These are phyloP conservation scores for Xiphophorus maculatus DNA, from an alignment of 2,113 vertebrate species.

Conservation along the genomic window DNA sequence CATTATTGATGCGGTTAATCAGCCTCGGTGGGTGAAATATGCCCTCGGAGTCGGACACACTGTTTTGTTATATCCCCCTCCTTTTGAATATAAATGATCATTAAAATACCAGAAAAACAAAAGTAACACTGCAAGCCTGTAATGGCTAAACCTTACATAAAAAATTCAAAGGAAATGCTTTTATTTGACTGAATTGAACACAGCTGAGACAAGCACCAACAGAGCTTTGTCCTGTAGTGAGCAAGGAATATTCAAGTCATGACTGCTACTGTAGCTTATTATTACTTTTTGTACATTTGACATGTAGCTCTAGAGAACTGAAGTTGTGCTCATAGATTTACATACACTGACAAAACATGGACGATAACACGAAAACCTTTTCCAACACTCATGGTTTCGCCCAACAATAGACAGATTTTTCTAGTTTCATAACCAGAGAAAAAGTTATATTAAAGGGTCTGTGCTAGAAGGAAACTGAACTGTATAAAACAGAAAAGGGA, in stretches of 20 bases:
- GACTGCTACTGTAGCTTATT: constrained; percentile 1
- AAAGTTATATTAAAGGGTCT: too few species aligned
- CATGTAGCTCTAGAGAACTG: constrained; percentile 12
- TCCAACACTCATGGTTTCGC: background rate
- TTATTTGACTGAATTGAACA: constrained; percentile 12
- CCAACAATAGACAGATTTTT: background rate
- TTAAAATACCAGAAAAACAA: background rate
- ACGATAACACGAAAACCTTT: background rate
- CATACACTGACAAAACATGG: background rate
- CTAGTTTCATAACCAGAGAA: background rate
- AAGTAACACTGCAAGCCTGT: background rate
- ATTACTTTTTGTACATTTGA: constrained; percentile 3
- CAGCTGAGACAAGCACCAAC: constrained; percentile 17
- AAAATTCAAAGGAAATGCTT: constrained; percentile 3
- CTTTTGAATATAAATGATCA: too few species aligned
- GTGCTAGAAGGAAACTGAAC: too few species aligned
- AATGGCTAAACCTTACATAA: background rate
- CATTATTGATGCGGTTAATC: too few species aligned
- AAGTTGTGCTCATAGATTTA: background rate
- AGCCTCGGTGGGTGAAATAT: too few species aligned
- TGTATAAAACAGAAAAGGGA: too few species aligned
- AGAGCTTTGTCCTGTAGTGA: constrained; percentile 34
- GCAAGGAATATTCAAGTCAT: constrained; percentile 27
- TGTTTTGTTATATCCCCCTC: too few species aligned
- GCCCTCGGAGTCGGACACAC: too few species aligned